phyloP scores from a whole-genome alignment of 2,797 vertebrate genomes.

The Lacerta bilineata region DNA sequence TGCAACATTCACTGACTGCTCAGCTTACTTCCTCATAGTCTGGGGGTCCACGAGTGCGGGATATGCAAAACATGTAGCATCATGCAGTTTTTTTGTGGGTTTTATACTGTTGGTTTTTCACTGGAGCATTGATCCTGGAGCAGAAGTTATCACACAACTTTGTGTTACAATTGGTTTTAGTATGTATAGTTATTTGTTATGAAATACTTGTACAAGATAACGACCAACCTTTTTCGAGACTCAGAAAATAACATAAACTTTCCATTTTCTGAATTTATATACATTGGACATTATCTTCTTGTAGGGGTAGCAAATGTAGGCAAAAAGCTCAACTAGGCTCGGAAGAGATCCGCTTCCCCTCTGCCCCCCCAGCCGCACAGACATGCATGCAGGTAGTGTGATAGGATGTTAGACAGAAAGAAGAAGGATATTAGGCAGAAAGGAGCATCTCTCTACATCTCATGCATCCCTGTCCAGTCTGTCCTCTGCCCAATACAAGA shows the following conservation, averaged over 20 bases:
- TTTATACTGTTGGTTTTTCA: background rate
- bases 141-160: background rate
- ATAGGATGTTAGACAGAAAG: background rate
- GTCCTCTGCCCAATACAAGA: background rate
- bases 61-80: background rate
- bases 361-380: background rate
- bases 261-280: background rate
- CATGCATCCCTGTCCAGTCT: background rate
- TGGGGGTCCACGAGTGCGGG: background rate
- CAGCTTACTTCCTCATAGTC: background rate
- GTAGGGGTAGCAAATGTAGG: background rate
- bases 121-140: background rate
- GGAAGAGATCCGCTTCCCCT: background rate
- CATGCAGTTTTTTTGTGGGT: background rate
- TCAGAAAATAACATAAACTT: conserved; percentile 1
- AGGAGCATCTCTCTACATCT: background rate
- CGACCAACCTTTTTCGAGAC: too few relatives aligned
- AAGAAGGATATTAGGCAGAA: background rate
- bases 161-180: background rate
- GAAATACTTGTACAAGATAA: background rate
- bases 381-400: background rate
- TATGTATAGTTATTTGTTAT: background rate
- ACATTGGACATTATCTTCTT: background rate
- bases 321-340: background rate
- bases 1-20: background rate